A percentile compares a stretch with the other conserved stretches of the same genome.
Evolutionary conservation across 2,888 invertebrate species (phyloP).

Genomic region (Xylophagus ater): DNA sequence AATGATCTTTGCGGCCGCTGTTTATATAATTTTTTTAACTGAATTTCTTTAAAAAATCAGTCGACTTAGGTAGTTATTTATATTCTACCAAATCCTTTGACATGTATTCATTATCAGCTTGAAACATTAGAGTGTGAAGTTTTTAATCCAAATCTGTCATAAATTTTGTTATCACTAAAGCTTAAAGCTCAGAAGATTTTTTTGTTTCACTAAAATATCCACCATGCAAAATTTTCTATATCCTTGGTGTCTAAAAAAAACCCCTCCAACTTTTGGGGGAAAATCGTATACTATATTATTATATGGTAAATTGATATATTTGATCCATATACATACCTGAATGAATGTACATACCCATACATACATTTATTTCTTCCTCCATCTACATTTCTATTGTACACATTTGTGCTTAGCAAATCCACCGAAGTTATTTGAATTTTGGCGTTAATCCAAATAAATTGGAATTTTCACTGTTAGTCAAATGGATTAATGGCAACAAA

Average conservation of each 20-base stretch:
- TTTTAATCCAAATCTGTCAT: slow-evolving; percentile 14
- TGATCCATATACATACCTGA: not conserved
- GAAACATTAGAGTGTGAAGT: slow-evolving; percentile 10
- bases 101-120: slow-evolving; percentile 12
- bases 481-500: slow-evolving; percentile 12
- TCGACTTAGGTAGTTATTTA: not conserved
- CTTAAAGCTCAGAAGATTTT: slow-evolving; percentile 5
- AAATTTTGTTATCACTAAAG: slow-evolving; percentile 12
- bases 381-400: not conserved
- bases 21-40: too few species aligned
- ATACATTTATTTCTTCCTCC: not conserved
- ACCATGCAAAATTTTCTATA: not conserved
- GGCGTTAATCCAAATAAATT: slow-evolving; percentile 14
- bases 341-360: not conserved
- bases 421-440: slow-evolving; percentile 10
- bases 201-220: not conserved
- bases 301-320: too few species aligned
- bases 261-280: too few species aligned
- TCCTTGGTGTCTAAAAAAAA: not conserved
- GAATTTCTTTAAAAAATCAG: too few species aligned
- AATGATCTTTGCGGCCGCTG: too few species aligned
- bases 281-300: too few species aligned
- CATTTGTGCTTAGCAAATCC: not conserved
- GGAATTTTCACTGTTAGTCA: slow-evolving; percentile 11
- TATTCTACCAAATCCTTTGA: not conserved